Evolutionary conservation across 2,113 vertebrate genomes (phyloP), one percentile per base, ranked within the genome.

Genomic region (Pollachius pollachius): DNA sequence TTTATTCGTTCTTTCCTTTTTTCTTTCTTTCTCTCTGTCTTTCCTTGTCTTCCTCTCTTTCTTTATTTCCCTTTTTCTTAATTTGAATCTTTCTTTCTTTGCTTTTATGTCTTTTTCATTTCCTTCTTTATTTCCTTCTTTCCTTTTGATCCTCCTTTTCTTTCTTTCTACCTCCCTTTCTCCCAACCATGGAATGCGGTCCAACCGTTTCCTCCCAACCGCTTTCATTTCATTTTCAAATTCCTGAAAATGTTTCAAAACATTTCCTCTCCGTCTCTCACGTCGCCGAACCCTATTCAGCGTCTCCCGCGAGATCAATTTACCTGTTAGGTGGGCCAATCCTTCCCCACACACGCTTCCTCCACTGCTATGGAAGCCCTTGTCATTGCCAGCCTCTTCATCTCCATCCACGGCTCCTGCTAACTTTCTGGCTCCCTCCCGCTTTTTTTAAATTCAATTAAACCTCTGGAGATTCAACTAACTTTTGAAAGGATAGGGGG

Each of bases 391-490:
- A 67, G 17, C 41, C 81, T 80, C 83, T 87, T 89, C 88, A 86
- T 87, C 83, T 86, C 68, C 62, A 85, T 74, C 69, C 70, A 81
- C 66, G 85, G 73, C 76, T 78, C 67, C 68, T 79, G 71, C 87
- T 84, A 84, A 84, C 80, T 87, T 84, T 84, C 80, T 74, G 76
- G 72, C 83, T 78, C 79, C 63, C 68, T 34, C 30, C 30, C 68
- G 80, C 84, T 89, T 65, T 81, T 87, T 88, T 88, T 75, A 83
- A 80, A 91, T 89, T 89, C 89, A 89, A 90, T 89, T 85, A 89
- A 90, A 85, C 77, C 89, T 90, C 88, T 61, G 52, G 88, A 88
- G 89, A 89, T 79, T 90, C 85, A 85, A 88, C 83, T 88, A 88
- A 90, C 85, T 86, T 89, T 87, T 86, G 74, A 86, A 87, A 85